Evolutionary conservation across 2,888 invertebrate species (phyloP).

Genomic region (Ommatoiulus sabulosus): DNA sequence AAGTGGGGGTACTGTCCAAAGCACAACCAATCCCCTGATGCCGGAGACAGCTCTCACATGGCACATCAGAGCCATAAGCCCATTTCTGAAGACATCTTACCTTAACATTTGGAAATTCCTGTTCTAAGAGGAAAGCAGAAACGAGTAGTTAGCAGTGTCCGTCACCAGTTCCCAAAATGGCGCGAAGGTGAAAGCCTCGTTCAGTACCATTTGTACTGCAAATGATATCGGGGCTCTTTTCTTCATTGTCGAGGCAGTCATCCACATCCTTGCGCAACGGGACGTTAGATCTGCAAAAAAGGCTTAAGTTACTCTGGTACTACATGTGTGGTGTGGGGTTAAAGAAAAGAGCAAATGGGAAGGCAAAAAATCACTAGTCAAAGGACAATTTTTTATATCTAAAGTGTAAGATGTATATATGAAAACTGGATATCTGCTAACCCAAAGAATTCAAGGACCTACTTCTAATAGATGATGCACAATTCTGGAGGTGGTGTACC

Average conservation of each 20-base stretch:
- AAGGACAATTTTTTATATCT: too few species aligned
- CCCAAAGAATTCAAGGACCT: too few species aligned
- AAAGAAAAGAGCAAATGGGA: too few species aligned
- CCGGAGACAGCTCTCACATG: slow-evolving; percentile 56
- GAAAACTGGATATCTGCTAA: too few species aligned
- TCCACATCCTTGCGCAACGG: slow-evolving; percentile 59
- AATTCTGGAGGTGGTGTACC: too few species aligned
- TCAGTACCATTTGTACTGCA: slow-evolving; percentile 70
- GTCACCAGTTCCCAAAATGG: neutral
- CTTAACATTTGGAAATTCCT: slow-evolving; percentile 58
- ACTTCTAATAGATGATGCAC: too few species aligned
- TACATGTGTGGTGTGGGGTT: too few species aligned
- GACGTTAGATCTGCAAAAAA: slow-evolving; percentile 56
- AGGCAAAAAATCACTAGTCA: too few species aligned
- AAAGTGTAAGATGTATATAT: too few species aligned
- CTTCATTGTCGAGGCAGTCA: slow-evolving; percentile 68
- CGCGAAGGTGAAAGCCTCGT: neutral
- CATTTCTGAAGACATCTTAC: slow-evolving; percentile 58
- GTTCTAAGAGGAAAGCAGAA: slow-evolving; percentile 52
- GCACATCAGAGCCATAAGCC: slow-evolving; percentile 53
- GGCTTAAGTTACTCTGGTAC: too few species aligned
- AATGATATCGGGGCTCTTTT: slow-evolving; percentile 74
- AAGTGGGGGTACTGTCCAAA: slow-evolving; percentile 16
- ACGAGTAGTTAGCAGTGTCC: neutral
- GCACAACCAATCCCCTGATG: slow-evolving; percentile 45